Base-by-base conservation (phyloP, 2,888 invertebrate species). In the Cryptocheilus praepositus region DNA sequence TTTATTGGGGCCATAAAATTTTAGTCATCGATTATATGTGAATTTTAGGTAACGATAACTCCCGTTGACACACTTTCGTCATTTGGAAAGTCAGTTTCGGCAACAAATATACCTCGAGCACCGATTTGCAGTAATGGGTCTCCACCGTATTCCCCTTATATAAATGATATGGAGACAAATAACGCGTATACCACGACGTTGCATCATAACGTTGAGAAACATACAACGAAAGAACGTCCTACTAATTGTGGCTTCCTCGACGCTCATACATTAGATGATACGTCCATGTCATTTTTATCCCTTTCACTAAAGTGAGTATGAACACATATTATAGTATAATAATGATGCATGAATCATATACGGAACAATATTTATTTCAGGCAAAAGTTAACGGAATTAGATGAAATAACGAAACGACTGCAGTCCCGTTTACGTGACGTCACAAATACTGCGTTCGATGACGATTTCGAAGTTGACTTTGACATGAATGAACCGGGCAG, bases 391-490 rank as follows among this genome's bases (percentile, higher is more conserved):
- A 90, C 90, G 0, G 93, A 93, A 84, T 81, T 93, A 43, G 92
- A 93, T 78, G 91, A 92, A 84, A 93, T 93, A 55, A 92, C 92
- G 0, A 90, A 92, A 82, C 89, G 93, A 63, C 84, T 93, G 66
- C 89, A 91, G 64, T 89, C 90, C 5, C 89, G 93, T 16, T 85
- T 93, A 44, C 90, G 90, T 22, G 91, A 91, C 77, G 91, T 93
- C 0, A 92, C 92, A 0, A 90, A 90, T 18, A 89, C 89, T 4
- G 90, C 91, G 74, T 83, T 89, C 2, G 89, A 89, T 16, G 90
- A 90, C 53, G 91, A 92, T 79, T 92, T 92, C 77, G 92, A 92
- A 77, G 89, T 89, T 25, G 92, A 92, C 74, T 90, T 92, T 62
- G 86, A 88, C 45, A 68, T 76, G 3, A 80, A 82, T 3, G 82